Conservation (phyloP, 2,888 invertebrate genomes). For the Anarsia innoxiella region DNA sequence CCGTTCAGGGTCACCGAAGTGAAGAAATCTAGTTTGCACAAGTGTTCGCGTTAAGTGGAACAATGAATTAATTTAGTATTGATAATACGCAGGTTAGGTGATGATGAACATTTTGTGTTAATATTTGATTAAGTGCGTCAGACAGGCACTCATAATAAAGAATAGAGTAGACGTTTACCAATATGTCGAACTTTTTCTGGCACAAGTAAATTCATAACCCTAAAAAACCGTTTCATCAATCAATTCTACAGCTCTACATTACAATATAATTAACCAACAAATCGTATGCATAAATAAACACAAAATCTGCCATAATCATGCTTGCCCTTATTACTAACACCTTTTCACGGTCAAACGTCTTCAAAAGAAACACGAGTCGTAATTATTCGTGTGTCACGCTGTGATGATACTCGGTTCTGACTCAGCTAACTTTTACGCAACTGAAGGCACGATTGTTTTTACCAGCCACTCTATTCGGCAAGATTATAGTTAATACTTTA, state of each 20-base stretch:
- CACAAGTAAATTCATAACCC: too few species aligned
- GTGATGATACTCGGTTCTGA: slow-evolving; percentile 40
- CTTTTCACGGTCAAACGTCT: slow-evolving; percentile 55
- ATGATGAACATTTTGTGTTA: too few species aligned
- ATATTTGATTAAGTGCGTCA: too few species aligned
- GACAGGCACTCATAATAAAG: too few species aligned
- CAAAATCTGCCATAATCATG: too few species aligned
- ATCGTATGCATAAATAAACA: too few species aligned
- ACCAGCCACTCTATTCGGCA: slow-evolving; percentile 38
- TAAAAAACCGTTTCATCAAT: too few species aligned
- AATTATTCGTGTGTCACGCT: slow-evolving; percentile 47
- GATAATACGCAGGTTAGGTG: too few species aligned
- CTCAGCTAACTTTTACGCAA: slow-evolving; percentile 16
- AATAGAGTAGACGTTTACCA: too few species aligned
- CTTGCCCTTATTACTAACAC: slow-evolving; percentile 19
- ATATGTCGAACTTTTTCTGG: too few species aligned
- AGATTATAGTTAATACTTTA: slow-evolving; percentile 48
- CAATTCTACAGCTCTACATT: too few species aligned
- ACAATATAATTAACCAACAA: too few species aligned
- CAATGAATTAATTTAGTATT: slow-evolving; percentile 8
- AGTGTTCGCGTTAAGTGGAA: slow-evolving; percentile 9
- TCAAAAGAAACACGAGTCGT: slow-evolving; percentile 36
- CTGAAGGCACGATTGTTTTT: slow-evolving; percentile 12
- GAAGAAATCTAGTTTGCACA: slow-evolving; percentile 27
- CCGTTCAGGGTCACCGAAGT: slow-evolving; percentile 37